These are phyloP conservation scores for Drosophila novamexicana DNA, from an alignment of 1,140 invertebrate species.

Conservation along the genomic window DNA sequence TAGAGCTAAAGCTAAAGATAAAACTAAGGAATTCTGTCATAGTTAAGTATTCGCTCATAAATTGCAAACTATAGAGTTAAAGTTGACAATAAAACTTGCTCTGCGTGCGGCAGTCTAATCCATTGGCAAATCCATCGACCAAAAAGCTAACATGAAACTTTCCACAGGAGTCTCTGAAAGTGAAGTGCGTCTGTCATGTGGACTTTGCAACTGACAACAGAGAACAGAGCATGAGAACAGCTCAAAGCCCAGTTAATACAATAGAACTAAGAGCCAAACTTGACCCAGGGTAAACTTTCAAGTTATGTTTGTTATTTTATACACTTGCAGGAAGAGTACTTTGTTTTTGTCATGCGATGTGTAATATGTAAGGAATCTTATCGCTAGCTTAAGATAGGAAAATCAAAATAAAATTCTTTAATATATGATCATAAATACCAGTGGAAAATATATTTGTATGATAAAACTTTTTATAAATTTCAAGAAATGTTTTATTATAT, in stretches of 20 bases:
- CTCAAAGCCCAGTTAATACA: slow-evolving; percentile 52
- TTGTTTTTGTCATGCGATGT: no score
- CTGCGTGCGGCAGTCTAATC: slow-evolving; percentile 4
- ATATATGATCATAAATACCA: no score
- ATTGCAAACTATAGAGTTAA: slow-evolving; percentile 2
- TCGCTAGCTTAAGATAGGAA: no score
- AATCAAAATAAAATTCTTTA: no score
- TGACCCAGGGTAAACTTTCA: slow-evolving; percentile 38
- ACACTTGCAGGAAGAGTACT: background rate
- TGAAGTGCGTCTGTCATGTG: slow-evolving; percentile 31
- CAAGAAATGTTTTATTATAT: no score
- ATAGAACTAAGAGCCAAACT: slow-evolving; percentile 42
- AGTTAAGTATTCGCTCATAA: background rate
- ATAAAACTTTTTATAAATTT: no score
- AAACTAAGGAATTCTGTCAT: background rate
- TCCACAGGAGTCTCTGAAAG: background rate
- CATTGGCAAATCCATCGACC: slow-evolving; percentile 13
- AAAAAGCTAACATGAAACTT: slow-evolving; percentile 26
- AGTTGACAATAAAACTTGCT: slow-evolving; percentile 26
- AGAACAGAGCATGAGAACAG: background rate
- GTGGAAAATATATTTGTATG: no score
- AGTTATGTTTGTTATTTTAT: slow-evolving; percentile 26
- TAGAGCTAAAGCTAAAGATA: background rate
- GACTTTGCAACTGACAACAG: slow-evolving; percentile 16
- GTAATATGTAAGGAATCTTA: no score